A percentile compares a stretch with the other conserved stretches of the same genome.
Conservation (phyloP, 35 echinoderm and acorn worm genomes). For the Apostichopus californicus region DNA sequence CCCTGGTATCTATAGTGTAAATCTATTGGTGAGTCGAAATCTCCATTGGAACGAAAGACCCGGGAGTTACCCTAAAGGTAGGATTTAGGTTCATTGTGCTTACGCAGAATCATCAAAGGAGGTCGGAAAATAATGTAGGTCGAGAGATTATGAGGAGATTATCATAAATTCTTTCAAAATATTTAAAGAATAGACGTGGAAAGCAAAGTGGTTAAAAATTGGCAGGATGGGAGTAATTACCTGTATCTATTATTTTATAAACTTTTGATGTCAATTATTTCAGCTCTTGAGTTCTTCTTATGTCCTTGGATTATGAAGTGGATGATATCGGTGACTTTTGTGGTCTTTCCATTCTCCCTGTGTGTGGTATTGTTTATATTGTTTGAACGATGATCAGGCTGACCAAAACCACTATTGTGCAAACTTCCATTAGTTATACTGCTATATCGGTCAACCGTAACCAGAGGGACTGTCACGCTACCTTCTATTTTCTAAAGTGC, state of each 20-base stretch:
- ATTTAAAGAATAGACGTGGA: background rate
- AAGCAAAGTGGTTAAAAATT: background rate
- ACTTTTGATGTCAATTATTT: background rate
- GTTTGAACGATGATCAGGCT: constrained; percentile 2
- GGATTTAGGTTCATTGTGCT: background rate
- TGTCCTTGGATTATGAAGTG: background rate
- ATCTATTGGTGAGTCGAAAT: background rate
- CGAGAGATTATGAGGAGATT: background rate
- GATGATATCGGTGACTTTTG: background rate
- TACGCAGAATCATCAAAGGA: background rate
- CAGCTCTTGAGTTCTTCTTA: background rate
- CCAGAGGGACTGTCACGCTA: too few relatives aligned
- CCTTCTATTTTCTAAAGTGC: too few relatives aligned
- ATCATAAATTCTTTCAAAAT: background rate
- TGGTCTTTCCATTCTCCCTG: background rate
- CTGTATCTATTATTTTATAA: too few relatives aligned
- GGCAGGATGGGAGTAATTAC: background rate
- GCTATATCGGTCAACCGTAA: background rate
- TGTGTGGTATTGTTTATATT: background rate
- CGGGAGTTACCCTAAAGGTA: background rate
- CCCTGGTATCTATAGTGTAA: too few relatives aligned
- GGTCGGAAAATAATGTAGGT: background rate
- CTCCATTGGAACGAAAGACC: background rate
- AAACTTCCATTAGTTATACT: background rate
- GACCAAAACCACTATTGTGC: background rate